These are phyloP conservation scores for Colinus virginianus DNA, from an alignment of 2,113 vertebrate species.

Conservation along the genomic window DNA sequence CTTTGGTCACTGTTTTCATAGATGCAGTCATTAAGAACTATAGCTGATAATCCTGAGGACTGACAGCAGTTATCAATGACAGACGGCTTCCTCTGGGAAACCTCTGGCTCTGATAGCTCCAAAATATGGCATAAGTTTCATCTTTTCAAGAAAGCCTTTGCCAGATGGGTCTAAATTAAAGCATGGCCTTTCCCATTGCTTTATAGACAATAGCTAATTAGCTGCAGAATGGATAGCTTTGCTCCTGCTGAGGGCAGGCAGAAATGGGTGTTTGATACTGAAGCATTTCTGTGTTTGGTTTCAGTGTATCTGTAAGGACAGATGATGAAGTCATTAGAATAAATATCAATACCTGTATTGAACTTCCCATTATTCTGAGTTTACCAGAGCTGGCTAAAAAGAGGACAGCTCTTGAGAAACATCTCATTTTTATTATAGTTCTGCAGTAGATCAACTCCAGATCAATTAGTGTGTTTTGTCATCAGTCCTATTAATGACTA, in stretches of 20 bases:
- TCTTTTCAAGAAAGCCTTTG: background rate
- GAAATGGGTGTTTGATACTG: background rate
- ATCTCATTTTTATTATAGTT: background rate
- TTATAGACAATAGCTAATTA: background rate
- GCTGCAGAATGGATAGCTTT: background rate
- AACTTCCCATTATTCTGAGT: background rate
- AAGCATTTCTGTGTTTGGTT: background rate
- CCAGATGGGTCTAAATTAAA: background rate
- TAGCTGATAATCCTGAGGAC: background rate
- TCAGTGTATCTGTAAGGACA: background rate
- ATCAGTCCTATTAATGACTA: background rate
- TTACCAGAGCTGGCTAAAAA: background rate
- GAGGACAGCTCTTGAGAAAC: background rate
- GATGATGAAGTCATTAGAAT: background rate
- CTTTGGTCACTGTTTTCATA: background rate
- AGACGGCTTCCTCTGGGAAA: background rate
- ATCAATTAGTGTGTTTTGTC: background rate
- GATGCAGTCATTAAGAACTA: rapidly evolving
- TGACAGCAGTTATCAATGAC: background rate
- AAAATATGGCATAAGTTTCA: background rate
- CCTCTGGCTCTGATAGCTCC: background rate
- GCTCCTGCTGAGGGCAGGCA: constrained; percentile 12
- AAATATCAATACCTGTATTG: background rate
- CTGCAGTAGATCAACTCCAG: background rate
- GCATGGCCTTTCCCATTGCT: background rate